These are phyloP conservation scores for Brevipalpus yothersi DNA, from an alignment of 1,140 invertebrate genomes.

Conservation along the genomic window DNA sequence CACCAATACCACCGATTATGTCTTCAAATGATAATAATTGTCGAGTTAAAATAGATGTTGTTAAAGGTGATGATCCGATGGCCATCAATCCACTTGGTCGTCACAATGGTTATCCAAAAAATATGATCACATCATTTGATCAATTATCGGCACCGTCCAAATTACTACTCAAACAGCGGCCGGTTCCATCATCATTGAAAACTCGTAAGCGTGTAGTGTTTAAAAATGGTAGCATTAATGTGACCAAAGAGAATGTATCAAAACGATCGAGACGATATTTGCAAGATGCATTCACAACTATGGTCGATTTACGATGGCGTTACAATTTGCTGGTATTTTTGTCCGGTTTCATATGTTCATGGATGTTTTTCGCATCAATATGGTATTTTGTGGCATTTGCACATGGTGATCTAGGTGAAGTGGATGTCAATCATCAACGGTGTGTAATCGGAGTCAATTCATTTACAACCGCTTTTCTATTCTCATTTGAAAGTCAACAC, in stretches of 20 bases:
- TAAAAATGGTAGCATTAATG: constrained; percentile 81
- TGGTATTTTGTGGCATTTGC: constrained; percentile 80
- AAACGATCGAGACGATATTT: constrained; percentile 61
- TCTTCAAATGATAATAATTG: too few species aligned
- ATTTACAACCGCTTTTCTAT: constrained; percentile 67
- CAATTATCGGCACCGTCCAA: too few species aligned
- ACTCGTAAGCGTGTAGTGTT: constrained; percentile 59
- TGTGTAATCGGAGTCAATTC: constrained; percentile 40
- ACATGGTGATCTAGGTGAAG: constrained; percentile 64
- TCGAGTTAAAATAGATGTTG: too few species aligned
- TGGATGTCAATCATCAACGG: constrained; percentile 24
- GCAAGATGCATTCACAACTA: constrained; percentile 19
- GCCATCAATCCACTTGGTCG: too few species aligned
- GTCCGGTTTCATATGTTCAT: constrained; percentile 66
- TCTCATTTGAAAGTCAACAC: constrained; percentile 74
- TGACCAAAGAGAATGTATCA: constrained; percentile 67
- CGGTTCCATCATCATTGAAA: too few species aligned
- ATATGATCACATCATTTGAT: too few species aligned
- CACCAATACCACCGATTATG: too few species aligned
- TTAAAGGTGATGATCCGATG: too few species aligned
- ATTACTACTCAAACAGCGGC: too few species aligned
- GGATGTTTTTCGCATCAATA: constrained; percentile 67
- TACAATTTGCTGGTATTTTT: constrained; percentile 84
- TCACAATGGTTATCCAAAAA: too few species aligned
- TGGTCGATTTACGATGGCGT: constrained; percentile 82